A percentile compares a stretch with the other conserved stretches of the same genome.
These are phyloP conservation scores for Batillaria attramentaria DNA, from an alignment of 1,140 invertebrate genomes.

Conservation along the genomic window DNA sequence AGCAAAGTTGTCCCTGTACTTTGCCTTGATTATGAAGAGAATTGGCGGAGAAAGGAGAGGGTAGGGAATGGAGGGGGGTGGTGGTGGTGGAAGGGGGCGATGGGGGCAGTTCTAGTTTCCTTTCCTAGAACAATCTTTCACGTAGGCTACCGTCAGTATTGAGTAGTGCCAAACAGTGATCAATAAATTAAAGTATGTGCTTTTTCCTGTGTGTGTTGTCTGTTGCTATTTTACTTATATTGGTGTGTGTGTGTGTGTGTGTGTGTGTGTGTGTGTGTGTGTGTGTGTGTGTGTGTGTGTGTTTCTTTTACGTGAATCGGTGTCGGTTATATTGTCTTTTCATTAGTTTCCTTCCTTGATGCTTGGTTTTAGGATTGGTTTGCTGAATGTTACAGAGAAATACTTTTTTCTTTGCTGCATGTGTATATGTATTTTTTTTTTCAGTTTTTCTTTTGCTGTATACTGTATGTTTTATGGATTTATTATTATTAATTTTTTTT, in stretches of 20 bases:
- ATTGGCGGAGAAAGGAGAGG: background rate
- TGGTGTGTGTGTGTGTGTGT: constrained; percentile 10
- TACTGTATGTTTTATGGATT: too few relatives aligned
- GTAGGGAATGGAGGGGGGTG: background rate
- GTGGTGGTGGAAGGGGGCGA: background rate
- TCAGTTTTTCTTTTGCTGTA: too few relatives aligned
- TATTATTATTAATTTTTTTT: too few relatives aligned
- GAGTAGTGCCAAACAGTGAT: background rate
- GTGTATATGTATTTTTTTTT: too few relatives aligned
- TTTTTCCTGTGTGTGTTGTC: background rate
- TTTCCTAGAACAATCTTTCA: background rate
- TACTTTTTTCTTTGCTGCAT: too few relatives aligned
- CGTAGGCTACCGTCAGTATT: too few relatives aligned
- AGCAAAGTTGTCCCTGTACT: too few relatives aligned
- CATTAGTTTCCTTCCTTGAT: too few relatives aligned
- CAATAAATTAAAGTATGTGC: background rate
- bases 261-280: constrained; percentile 13
- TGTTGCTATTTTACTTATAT: background rate
- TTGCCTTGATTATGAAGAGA: too few relatives aligned
- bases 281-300: constrained; percentile 1
- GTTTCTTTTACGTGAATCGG: background rate
- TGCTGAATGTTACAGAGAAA: too few relatives aligned
- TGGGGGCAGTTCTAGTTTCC: background rate
- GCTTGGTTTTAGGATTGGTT: too few relatives aligned
- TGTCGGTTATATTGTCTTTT: too few relatives aligned